Conservation (phyloP, 2,888 invertebrate genomes). For the Isotomurus palustris region DNA sequence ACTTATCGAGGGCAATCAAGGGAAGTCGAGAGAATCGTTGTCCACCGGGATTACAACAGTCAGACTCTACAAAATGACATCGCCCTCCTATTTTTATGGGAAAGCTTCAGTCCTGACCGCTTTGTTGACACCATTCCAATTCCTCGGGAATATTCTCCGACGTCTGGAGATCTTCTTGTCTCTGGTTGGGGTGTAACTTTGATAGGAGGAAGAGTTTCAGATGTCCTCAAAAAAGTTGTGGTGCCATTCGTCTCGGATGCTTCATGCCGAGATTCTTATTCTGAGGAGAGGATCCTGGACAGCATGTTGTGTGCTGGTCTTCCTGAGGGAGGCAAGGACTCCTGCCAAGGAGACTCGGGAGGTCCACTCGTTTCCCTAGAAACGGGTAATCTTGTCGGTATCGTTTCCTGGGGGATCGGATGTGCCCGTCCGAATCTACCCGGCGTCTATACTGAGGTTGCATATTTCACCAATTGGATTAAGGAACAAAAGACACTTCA, state of each 20-base stretch:
- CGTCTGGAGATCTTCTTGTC: conserved; percentile 23
- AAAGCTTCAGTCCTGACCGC: conserved; percentile 24
- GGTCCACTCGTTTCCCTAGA: conserved; percentile 15
- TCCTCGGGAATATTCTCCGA: conserved; percentile 17
- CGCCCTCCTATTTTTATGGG: conserved; percentile 32
- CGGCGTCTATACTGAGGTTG: conserved; percentile 20
- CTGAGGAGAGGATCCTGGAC: conserved; percentile 5
- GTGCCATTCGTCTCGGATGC: conserved; percentile 30
- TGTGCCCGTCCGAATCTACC: conserved; percentile 11
- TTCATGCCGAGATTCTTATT: conserved; percentile 32
- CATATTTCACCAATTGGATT: conserved; percentile 17
- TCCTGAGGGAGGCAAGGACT: conserved; percentile 23
- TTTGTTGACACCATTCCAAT: conserved; percentile 38
- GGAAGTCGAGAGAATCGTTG: conserved; percentile 12
- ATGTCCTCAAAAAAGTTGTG: conserved; percentile 29
- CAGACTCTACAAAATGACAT: conserved; percentile 38
- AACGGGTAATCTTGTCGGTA: conserved; percentile 20
- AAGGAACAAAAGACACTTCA: too few relatives aligned
- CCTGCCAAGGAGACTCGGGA: conserved; percentile 23
- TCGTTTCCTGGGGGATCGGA: conserved; percentile 25
- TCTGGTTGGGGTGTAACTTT: conserved; percentile 42
- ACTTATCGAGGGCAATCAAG: conserved; percentile 22
- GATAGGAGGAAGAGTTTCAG: conserved; percentile 11
- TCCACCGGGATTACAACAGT: conserved; percentile 35
- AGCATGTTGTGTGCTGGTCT: conserved; percentile 32